phyloP scores from a whole-genome alignment of 2,888 invertebrate species.

The Hypselothyrea guttata region DNA sequence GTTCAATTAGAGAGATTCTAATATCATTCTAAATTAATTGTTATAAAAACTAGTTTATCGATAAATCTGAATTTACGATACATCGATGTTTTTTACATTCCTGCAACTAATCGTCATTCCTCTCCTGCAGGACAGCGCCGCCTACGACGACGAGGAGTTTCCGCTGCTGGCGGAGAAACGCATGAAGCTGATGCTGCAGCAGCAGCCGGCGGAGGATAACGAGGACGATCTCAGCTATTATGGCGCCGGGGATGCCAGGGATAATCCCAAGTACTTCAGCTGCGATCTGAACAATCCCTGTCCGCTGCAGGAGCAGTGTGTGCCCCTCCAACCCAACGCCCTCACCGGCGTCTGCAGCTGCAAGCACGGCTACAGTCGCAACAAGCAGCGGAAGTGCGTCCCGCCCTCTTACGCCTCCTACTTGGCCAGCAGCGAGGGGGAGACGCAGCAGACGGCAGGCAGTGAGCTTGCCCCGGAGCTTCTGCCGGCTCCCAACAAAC shows the following conservation, averaged over 20 bases:
- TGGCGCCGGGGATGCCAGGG: conserved; percentile 69
- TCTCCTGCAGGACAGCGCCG: conserved; percentile 46
- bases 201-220: conserved; percentile 74
- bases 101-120: neutral
- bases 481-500: conserved; percentile 59
- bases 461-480: conserved; percentile 34
- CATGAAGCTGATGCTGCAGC: conserved; percentile 73
- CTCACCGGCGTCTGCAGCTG: conserved; percentile 89
- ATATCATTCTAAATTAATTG: no score
- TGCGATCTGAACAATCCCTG: conserved; percentile 86
- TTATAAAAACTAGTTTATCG: no score
- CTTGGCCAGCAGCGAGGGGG: conserved; percentile 39
- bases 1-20: no score
- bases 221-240: conserved; percentile 83
- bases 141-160: conserved; percentile 79
- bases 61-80: no score
- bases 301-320: conserved; percentile 88
- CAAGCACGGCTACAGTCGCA: conserved; percentile 85
- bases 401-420: conserved; percentile 58
- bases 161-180: conserved; percentile 78
- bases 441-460: conserved; percentile 33
- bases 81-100: no score
- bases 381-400: conserved; percentile 82
- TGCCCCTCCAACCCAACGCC: conserved; percentile 84
- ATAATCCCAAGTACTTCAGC: conserved; percentile 81